phyloP scores from a whole-genome alignment of 1,140 invertebrate species.

The Heterodera schachtii region DNA sequence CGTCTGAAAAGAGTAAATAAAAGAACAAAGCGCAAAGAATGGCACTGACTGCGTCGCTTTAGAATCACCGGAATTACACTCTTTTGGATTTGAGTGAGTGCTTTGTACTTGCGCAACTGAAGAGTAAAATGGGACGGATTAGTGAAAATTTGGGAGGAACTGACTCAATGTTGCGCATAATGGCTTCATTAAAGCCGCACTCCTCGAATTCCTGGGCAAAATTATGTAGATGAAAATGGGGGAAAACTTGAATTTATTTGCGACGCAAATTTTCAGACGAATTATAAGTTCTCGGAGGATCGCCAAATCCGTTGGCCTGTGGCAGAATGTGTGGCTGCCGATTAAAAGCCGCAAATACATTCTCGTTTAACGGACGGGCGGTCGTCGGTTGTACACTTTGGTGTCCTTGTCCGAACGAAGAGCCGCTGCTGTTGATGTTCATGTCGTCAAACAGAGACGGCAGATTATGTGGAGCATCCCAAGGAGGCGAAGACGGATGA shows the following conservation, averaged over 20 bases:
- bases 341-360: background rate
- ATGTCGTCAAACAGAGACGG: background rate
- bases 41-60: background rate
- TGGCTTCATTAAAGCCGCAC: conserved; percentile 32
- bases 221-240: no score
- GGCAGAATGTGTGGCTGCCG: background rate
- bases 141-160: no score
- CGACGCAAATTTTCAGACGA: background rate
- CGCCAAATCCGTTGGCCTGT: background rate
- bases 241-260: no score
- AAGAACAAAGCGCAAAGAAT: background rate
- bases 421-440: background rate
- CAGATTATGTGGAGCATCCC: background rate
- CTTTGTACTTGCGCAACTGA: conserved; percentile 27
- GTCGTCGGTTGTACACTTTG: background rate
- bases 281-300: background rate
- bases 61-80: background rate
- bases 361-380: background rate
- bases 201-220: conserved; percentile 34
- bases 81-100: conserved; percentile 28
- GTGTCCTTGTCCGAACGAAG: background rate
- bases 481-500: background rate
- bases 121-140: background rate
- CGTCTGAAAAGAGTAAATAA: conserved; percentile 21
- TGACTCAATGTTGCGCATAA: conserved; percentile 27